These are phyloP conservation scores for Chiloscyllium plagiosum DNA, from an alignment of 2,113 vertebrate species.

Conservation along the genomic window DNA sequence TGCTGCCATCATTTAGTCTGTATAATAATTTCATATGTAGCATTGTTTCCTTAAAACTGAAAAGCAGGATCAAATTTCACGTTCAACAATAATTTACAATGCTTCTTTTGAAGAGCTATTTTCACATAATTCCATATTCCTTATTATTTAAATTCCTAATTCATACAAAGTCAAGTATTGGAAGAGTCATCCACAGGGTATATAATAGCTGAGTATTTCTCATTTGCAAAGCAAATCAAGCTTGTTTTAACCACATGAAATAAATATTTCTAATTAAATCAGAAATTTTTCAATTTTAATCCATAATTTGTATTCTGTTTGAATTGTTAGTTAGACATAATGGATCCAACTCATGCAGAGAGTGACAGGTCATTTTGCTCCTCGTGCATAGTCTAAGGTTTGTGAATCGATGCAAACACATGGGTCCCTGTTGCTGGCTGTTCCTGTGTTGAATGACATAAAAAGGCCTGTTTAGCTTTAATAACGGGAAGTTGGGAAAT, in stretches of 20 bases:
- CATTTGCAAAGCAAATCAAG: not conserved
- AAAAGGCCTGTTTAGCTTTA: not conserved
- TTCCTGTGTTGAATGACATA: not conserved
- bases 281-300: not conserved
- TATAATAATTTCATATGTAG: not conserved
- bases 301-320: not conserved
- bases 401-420: not conserved
- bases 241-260: not conserved
- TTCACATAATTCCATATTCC: not conserved
- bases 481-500: not conserved
- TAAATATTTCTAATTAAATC: not conserved
- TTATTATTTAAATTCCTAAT: too few species aligned
- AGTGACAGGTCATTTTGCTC: not conserved
- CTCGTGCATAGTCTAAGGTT: not conserved
- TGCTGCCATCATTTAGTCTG: not conserved
- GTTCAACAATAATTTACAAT: not conserved
- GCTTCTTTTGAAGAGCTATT: not conserved
- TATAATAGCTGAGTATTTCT: not conserved
- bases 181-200: not conserved
- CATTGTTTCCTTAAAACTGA: not conserved
- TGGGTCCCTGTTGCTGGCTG: not conserved
- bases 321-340: not conserved
- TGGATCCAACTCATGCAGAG: not conserved
- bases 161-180: not conserved
- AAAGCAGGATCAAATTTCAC: not conserved